These are phyloP conservation scores for Pagrus major DNA, from an alignment of 2,113 vertebrate species.

Conservation along the genomic window DNA sequence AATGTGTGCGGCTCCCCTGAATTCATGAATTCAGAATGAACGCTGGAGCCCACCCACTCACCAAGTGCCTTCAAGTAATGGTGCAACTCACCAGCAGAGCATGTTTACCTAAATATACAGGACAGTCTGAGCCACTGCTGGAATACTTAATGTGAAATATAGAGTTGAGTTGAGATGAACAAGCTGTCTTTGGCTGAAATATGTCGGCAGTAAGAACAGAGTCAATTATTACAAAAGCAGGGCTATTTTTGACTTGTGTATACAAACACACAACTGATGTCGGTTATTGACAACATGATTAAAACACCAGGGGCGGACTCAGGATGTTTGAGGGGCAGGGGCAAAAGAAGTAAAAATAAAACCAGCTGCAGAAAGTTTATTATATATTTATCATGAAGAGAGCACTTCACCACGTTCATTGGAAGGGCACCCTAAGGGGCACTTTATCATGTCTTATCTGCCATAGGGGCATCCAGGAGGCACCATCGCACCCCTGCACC, in stretches of 20 bases:
- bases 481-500: too few species aligned
- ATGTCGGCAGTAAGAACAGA: not conserved
- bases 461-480: too few species aligned
- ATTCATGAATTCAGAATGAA: slow-evolving; percentile 50
- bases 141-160: not conserved
- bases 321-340: too few species aligned
- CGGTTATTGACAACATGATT: slow-evolving; percentile 5
- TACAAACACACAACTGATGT: slow-evolving; percentile 4
- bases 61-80: slow-evolving; percentile 3
- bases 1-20: slow-evolving; percentile 10
- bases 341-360: too few species aligned
- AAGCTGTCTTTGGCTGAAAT: not conserved
- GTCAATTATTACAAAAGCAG: not conserved
- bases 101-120: slow-evolving; percentile 14
- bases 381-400: too few species aligned
- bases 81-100: slow-evolving; percentile 18
- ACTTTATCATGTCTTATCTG: too few species aligned
- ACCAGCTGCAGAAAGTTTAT: too few species aligned
- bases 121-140: not conserved
- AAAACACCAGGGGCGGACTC: too few species aligned
- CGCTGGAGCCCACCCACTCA: slow-evolving; percentile 23
- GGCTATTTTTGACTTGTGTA: not conserved
- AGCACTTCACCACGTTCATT: too few species aligned
- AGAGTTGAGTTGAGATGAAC: slow-evolving; percentile 4
- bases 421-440: too few species aligned